These are phyloP conservation scores for Melanostoma mellinum DNA, from an alignment of 2,888 invertebrate genomes.

Conservation along the genomic window DNA sequence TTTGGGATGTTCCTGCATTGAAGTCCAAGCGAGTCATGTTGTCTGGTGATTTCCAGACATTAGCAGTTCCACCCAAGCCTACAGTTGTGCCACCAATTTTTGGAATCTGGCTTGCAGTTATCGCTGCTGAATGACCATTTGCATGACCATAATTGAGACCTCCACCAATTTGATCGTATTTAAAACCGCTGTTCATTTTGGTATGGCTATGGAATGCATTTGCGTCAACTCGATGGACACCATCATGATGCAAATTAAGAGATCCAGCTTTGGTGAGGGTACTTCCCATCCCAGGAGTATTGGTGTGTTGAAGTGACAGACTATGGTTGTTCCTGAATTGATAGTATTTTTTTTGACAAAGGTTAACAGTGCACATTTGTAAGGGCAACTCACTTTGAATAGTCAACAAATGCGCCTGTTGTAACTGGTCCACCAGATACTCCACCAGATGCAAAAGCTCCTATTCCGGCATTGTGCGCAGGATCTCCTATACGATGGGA, in stretches of 20 bases:
- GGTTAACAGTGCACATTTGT: no score
- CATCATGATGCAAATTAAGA: constrained; percentile 48
- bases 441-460: constrained; percentile 50
- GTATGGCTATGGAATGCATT: constrained; percentile 65
- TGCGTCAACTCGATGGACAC: constrained; percentile 51
- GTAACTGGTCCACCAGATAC: constrained; percentile 47
- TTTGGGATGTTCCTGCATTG: constrained; percentile 52
- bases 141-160: constrained; percentile 60
- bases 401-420: constrained; percentile 42
- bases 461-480: constrained; percentile 39
- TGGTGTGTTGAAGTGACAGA: constrained; percentile 40
- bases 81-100: constrained; percentile 54
- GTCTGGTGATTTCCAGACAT: constrained; percentile 66
- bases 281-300: constrained; percentile 48
- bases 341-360: not conserved
- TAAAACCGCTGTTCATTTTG: constrained; percentile 61
- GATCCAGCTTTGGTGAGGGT: constrained; percentile 43
- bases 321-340: constrained; percentile 51
- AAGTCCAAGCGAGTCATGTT: constrained; percentile 50
- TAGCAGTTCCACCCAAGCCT: constrained; percentile 56
- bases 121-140: constrained; percentile 52
- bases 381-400: constrained; percentile 27
- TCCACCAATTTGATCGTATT: constrained; percentile 56
- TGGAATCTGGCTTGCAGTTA: constrained; percentile 61
- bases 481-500: constrained; percentile 36